phyloP scores from a whole-genome alignment of 2,888 invertebrate genomes.

The Ceraclea dissimilis region DNA sequence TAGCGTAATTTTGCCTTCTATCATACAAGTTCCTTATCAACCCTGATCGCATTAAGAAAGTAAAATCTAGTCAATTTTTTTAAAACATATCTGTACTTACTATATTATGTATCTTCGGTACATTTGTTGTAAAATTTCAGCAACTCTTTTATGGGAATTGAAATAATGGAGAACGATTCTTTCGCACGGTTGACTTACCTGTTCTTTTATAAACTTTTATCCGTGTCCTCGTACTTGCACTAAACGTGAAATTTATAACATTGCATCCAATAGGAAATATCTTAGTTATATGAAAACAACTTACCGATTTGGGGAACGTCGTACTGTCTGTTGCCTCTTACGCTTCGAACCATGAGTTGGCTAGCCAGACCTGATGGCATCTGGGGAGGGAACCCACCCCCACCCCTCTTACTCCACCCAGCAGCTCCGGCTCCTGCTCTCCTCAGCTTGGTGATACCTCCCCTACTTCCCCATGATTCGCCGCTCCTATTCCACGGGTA shows the following conservation, averaged over 20 bases:
- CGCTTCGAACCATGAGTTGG: slow-evolving; percentile 71
- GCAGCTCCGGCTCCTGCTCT: slow-evolving; percentile 18
- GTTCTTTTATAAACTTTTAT: too few relatives aligned
- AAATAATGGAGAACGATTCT: too few relatives aligned
- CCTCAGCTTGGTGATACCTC: slow-evolving; percentile 22
- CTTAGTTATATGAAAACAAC: slow-evolving; percentile 30
- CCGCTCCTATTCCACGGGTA: slow-evolving; percentile 26
- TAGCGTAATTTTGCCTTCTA: too few relatives aligned
- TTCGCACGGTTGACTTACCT: too few relatives aligned
- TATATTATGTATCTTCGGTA: too few relatives aligned
- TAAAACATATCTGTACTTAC: too few relatives aligned
- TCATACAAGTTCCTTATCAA: too few relatives aligned
- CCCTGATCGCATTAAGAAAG: too few relatives aligned
- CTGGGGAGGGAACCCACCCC: slow-evolving; percentile 29
- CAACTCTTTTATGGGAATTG: too few relatives aligned
- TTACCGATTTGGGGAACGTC: slow-evolving; percentile 84
- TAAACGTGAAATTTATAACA: background rate
- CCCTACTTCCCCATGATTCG: slow-evolving; percentile 22
- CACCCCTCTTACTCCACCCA: slow-evolving; percentile 34
- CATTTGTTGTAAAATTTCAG: too few relatives aligned
- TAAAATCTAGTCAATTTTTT: too few relatives aligned
- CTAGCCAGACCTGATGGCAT: slow-evolving; percentile 56
- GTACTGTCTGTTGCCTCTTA: slow-evolving; percentile 68
- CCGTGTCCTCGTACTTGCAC: too few relatives aligned
- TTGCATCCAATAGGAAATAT: background rate